Percentiles rank a stretch among this genome's conserved stretches.
Evolutionary conservation across 2,797 vertebrate species (phyloP).

Genomic region (Adrianichthys oophorus): DNA sequence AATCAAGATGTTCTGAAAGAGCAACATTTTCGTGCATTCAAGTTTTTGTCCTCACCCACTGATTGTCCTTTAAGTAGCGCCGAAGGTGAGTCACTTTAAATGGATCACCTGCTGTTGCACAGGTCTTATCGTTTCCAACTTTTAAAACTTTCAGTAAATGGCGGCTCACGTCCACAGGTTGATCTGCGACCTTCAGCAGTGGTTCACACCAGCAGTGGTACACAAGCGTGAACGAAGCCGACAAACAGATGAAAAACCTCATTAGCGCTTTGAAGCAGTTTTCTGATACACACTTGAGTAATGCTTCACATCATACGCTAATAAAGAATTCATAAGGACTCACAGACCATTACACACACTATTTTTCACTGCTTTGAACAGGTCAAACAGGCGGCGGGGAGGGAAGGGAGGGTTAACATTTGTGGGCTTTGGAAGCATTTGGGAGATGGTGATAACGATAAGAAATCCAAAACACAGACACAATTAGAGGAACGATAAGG

Average conservation of each 20-base stretch:
- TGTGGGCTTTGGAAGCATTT: slow-evolving; percentile 41
- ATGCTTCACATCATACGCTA: slow-evolving; percentile 1
- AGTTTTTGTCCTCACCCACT: background rate
- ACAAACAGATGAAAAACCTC: background rate
- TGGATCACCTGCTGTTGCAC: background rate
- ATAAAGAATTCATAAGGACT: slow-evolving; percentile 8
- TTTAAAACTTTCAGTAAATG: background rate
- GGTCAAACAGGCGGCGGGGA: slow-evolving; percentile 11
- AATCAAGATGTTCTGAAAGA: slow-evolving; percentile 12
- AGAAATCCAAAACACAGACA: slow-evolving; percentile 21
- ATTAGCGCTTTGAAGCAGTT: background rate
- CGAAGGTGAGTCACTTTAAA: background rate
- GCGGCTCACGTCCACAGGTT: background rate
- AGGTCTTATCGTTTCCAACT: background rate
- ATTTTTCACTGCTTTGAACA: slow-evolving; percentile 23
- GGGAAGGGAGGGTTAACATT: slow-evolving; percentile 46
- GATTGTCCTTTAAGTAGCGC: slow-evolving; percentile 2
- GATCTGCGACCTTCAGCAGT: slow-evolving; percentile 8
- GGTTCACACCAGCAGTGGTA: slow-evolving; percentile 6
- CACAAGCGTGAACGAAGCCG: slow-evolving; percentile 1
- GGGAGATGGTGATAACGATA: slow-evolving; percentile 52
- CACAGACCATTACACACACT: slow-evolving; percentile 6
- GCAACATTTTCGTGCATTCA: slow-evolving; percentile 2
- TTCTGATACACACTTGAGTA: background rate
- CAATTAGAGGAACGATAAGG: slow-evolving; percentile 17